Conservation (phyloP, 2,797 vertebrate genomes). For the Darevskia nairensis region DNA sequence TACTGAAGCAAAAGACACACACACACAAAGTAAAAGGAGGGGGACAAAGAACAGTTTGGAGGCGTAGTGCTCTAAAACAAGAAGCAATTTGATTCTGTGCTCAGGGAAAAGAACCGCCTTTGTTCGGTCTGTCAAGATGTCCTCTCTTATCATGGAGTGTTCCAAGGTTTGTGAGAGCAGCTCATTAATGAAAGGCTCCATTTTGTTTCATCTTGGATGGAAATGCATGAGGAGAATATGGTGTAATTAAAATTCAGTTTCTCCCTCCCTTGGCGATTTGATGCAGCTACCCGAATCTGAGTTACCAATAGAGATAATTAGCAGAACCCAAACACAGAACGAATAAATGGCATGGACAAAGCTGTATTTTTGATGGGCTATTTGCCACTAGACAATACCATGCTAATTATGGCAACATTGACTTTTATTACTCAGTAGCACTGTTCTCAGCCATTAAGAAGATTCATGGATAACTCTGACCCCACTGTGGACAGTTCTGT, state of each 20-base stretch:
- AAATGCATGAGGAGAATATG: constrained; percentile 66
- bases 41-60: background rate
- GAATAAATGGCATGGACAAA: constrained; percentile 74
- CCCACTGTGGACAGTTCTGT: constrained; percentile 58
- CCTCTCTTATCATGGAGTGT: background rate
- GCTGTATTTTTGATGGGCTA: constrained; percentile 64
- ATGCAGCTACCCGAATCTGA: constrained; percentile 53
- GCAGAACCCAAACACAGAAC: constrained; percentile 74
- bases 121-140: background rate
- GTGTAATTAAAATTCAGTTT: constrained; percentile 62
- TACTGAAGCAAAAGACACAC: background rate
- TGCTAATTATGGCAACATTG: constrained; percentile 71
- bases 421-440: constrained; percentile 64
- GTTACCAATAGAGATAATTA: constrained; percentile 77
- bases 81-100: background rate
- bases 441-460: constrained; percentile 66
- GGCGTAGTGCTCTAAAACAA: constrained; percentile 4
- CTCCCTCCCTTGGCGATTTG: constrained; percentile 49
- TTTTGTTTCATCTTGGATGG: constrained; percentile 41
- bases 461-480: constrained; percentile 60
- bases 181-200: constrained; percentile 42
- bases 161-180: background rate
- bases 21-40: background rate
- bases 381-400: constrained; percentile 67
- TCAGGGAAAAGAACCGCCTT: background rate